Base-by-base conservation (phyloP, 2,113 vertebrate species). In the Glaucomys volans region DNA sequence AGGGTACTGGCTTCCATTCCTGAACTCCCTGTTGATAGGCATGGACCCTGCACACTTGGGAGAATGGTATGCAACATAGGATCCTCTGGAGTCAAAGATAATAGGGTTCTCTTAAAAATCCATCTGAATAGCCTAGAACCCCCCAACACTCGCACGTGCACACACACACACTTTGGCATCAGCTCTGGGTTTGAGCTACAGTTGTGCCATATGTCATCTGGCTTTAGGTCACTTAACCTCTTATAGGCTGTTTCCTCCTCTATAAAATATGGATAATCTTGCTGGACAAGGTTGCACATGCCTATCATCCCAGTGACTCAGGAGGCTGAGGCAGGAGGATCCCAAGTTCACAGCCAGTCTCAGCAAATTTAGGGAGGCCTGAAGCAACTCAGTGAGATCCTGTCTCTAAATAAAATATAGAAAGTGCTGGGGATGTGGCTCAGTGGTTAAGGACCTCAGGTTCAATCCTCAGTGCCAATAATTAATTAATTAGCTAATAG, bases 11-110 rank as follows among this genome's bases (percentile, higher is more conserved):
- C 16, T 93, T 72, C 87, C 40, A 84, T 44, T 95, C 20, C 64
- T 80, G 76, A 96, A 22, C 32, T 47, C 26, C 35, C 0, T n/a
- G 75, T 64, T 85, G 35, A 66, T 64, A 83, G 69, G 37, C 22
- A 14, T 28, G 12, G 66, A 80, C 22, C 59, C 11, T 30, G 14
- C 57, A 76, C 13, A 50, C 77, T 87, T 67, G 54, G 62, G 42
- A 83, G 44, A 94, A 32, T 52, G 12, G 80, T 35, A 84, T 24
- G 84, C 80, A 92, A 76, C 24, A n/a, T 12, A 50, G 4, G 0
- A 37, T 88, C 40, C 95, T 44, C 35, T 37, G 40, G 47, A 95
- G 50, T 42, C 20, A 67, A 92, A 92, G 57, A 57, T 92, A 81
- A 89, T 66, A 20, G 5, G 4, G 42, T 90, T 87, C 88, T 82